These are phyloP conservation scores for Hemiprocne comata DNA, from an alignment of 2,113 vertebrate species.

Conservation along the genomic window DNA sequence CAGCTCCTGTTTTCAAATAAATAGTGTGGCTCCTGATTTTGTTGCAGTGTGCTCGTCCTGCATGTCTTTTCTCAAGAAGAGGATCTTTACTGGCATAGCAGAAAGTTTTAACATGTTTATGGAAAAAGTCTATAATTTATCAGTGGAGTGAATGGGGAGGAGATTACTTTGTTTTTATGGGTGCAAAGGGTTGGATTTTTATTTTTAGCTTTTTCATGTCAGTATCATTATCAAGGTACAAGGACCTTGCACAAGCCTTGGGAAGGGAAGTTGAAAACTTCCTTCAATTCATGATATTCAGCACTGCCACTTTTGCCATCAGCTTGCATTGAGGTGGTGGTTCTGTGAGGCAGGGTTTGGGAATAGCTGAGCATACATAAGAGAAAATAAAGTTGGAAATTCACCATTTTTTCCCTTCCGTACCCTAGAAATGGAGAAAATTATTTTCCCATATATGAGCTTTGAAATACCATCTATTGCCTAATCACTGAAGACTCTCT, in stretches of 20 bases:
- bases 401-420: background rate
- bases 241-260: background rate
- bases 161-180: background rate
- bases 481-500: background rate
- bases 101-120: background rate
- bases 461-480: background rate
- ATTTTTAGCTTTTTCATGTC: background rate
- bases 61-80: background rate
- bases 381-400: background rate
- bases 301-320: background rate
- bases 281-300: background rate
- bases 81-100: background rate
- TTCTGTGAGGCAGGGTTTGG: background rate
- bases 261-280: background rate
- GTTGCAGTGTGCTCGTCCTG: background rate
- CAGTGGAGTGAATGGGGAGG: background rate
- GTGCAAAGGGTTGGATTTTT: background rate
- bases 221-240: accelerated
- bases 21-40: background rate
- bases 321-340: background rate
- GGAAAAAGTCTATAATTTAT: background rate
- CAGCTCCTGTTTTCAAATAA: background rate
- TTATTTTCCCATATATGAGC: background rate
- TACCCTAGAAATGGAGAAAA: background rate
- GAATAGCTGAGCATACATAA: background rate